A percentile compares a stretch with the other conserved stretches of the same genome.
Conservation (phyloP, 2,888 invertebrate species). For the Orthosia incerta region DNA sequence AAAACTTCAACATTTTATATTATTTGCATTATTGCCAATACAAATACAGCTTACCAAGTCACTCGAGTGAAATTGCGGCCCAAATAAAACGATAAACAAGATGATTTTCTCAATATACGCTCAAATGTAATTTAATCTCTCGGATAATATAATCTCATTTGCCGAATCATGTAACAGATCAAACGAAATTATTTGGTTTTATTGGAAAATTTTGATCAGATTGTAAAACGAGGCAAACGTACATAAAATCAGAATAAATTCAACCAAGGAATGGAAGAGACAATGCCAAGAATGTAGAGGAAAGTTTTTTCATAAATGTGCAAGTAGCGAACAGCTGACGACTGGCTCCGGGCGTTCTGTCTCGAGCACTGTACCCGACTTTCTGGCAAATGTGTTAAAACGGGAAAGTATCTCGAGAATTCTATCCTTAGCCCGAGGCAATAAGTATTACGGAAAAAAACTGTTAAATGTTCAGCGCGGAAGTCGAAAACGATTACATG, state of each 20-base stretch:
- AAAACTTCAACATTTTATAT: conserved; percentile 82
- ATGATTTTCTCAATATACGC: conserved; percentile 30
- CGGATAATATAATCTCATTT: conserved; percentile 42
- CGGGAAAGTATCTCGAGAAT: conserved; percentile 85
- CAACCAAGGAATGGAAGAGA: conserved; percentile 74
- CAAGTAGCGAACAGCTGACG: conserved; percentile 88
- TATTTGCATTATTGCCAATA: conserved; percentile 70
- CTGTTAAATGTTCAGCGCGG: conserved; percentile 68
- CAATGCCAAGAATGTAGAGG: conserved; percentile 84
- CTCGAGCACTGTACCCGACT: conserved; percentile 79
- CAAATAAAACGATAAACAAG: conserved; percentile 32
- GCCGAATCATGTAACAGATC: conserved; percentile 22
- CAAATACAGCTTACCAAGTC: conserved; percentile 50
- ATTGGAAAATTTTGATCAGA: conserved; percentile 31
- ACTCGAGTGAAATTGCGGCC: conserved; percentile 27
- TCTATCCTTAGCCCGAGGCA: conserved; percentile 83
- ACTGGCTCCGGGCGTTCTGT: conserved; percentile 83
- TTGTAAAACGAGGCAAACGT: conserved; percentile 45
- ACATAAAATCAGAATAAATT: conserved; percentile 66
- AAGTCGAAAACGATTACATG: conserved; percentile 53
- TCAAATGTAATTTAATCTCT: conserved; percentile 37
- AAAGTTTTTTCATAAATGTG: conserved; percentile 90
- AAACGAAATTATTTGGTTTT: conserved; percentile 18
- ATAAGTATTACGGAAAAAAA: conserved; percentile 74
- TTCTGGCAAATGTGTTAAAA: conserved; percentile 88